phyloP scores from a whole-genome alignment of 2,888 invertebrate genomes.

The Meganola albula region DNA sequence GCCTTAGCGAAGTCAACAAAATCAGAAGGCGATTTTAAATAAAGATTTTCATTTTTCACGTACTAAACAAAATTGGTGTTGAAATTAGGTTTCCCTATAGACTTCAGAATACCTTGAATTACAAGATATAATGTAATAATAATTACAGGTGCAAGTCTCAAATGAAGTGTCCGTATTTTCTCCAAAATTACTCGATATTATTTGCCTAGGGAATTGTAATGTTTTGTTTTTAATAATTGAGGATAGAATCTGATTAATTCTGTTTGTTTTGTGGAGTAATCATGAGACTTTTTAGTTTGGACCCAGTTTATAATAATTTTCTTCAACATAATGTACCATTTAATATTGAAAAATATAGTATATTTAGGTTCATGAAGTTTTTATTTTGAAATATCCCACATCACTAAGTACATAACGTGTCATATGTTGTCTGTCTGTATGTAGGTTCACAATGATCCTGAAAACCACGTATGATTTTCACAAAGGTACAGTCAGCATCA shows the following conservation, averaged over 20 bases:
- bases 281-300: conserved; percentile 53
- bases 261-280: conserved; percentile 45
- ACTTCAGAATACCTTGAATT: too few species aligned
- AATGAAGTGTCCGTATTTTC: conserved; percentile 29
- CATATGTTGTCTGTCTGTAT: not conserved
- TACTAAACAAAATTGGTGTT: conserved; percentile 3
- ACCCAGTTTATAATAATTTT: conserved; percentile 54
- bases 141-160: conserved; percentile 62
- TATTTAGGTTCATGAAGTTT: conserved; percentile 56
- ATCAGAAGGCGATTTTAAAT: conserved; percentile 5
- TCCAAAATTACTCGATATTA: not conserved
- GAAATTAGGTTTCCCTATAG: not conserved
- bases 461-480: too few species aligned
- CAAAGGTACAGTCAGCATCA: too few species aligned
- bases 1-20: conserved; percentile 5
- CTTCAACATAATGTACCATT: conserved; percentile 53
- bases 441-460: too few species aligned
- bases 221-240: conserved; percentile 41
- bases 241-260: conserved; percentile 60
- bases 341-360: conserved; percentile 61
- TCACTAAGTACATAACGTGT: not conserved
- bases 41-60: conserved; percentile 18
- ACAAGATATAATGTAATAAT: conserved; percentile 16
- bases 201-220: not conserved
- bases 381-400: conserved; percentile 37